Percentiles rank a stretch among this genome's conserved stretches.
Evolutionary conservation across 2,797 vertebrate species (phyloP).

Genomic region (Galagoides demidoff): DNA sequence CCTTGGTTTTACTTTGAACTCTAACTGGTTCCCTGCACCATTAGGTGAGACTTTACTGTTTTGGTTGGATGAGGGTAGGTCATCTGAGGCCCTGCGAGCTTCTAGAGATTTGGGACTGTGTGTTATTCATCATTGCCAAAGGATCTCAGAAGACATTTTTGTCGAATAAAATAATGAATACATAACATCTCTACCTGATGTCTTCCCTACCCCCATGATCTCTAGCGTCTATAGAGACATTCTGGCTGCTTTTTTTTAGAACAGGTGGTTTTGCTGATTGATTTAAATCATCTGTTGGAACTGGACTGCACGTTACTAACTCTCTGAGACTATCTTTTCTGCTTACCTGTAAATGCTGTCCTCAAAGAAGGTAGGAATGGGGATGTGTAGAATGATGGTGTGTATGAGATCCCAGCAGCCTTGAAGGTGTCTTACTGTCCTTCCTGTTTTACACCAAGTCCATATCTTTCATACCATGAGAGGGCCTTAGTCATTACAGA

Average conservation of each 20-base stretch:
- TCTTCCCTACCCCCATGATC: background rate
- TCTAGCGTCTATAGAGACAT: background rate
- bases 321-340: background rate
- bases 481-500: background rate
- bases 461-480: background rate
- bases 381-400: background rate
- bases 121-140: background rate
- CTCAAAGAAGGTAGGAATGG: background rate
- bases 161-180: constrained; percentile 20
- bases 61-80: background rate
- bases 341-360: background rate
- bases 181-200: background rate
- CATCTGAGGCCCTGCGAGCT: background rate
- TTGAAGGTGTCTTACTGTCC: background rate
- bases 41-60: background rate
- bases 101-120: background rate
- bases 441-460: background rate
- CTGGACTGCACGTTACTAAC: background rate
- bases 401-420: background rate
- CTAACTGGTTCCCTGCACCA: background rate
- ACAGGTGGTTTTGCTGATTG: background rate
- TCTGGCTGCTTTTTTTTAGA: background rate
- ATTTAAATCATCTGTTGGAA: background rate
- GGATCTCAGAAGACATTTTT: constrained; percentile 4
- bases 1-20: constrained; percentile 38